Evolutionary conservation across 1,140 invertebrate genomes (phyloP), one percentile per base, ranked within the genome.

Genomic region (Paralvinella palmiformis): DNA sequence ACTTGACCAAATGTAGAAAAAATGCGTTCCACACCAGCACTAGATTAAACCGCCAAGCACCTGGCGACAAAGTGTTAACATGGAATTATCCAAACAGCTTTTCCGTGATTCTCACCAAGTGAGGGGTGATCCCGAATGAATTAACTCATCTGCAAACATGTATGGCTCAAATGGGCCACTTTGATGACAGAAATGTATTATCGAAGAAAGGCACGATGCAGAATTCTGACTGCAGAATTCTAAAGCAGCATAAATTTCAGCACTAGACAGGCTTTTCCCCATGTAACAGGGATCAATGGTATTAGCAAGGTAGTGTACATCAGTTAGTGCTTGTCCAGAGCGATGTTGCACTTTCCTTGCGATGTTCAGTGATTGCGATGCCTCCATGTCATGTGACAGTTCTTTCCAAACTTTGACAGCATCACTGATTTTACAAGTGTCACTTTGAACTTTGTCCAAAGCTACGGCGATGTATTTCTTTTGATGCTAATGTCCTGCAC

Each of bases 361-460:
- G 24, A 52, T 29, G 13, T 22, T 20, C 31, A n/a, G n/a, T n/a
- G n/a, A n/a, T n/a, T n/a, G n/a, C n/a, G 48, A 52, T 52, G 24
- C 48, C 31, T 52, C 31, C 20, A 52, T 27, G 31, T 52, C 48
- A 4, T 52, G 24, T 22, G 24, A 22, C 15, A 52, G 48, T 20
- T 52, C 31, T 29, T 52, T 52, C 48, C 48, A 52, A 22, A 52
- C 48, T 20, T 48, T 2, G 44, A 48, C 44, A 48, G 44, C 44
- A 10, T 48, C 44, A 48, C 44, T 48, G n/a, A 48, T 48, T 24
- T 48, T 48, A 24, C 44, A 48, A 24, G 4, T 48, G 44, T 48
- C 44, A 48, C 44, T 48, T 2, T 48, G 44, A 10, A 48, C 27
- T 24, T 2, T 48, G 10, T 48, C 10, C n/a, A 48, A 24, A 48